Evolutionary conservation across 2,888 invertebrate genomes (phyloP).

Genomic region (Cotesia congregata): DNA sequence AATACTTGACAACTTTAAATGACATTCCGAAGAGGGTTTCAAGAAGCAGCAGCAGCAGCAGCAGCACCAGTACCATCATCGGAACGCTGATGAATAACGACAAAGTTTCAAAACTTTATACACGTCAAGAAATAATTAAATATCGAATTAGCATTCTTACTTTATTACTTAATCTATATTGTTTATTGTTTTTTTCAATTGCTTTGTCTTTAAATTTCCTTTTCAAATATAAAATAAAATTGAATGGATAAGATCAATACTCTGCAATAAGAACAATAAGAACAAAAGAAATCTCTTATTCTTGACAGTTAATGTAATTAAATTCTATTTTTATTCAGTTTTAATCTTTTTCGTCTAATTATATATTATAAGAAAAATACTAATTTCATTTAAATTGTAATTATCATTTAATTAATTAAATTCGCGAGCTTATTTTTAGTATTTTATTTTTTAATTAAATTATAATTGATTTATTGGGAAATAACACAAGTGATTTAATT

Average conservation of each 20-base stretch:
- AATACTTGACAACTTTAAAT: constrained; percentile 1
- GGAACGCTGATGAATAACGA: background rate
- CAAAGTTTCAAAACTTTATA: constrained; percentile 1
- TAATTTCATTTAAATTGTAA: constrained; percentile 14
- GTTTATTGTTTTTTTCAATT: too few relatives aligned
- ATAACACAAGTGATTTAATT: constrained; percentile 28
- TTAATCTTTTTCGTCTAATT: background rate
- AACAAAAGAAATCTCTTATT: background rate
- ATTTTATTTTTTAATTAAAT: constrained; percentile 44
- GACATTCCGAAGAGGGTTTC: background rate
- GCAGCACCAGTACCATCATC: too few relatives aligned
- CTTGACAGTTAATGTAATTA: constrained; percentile 5
- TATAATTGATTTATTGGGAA: constrained; percentile 31
- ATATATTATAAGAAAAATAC: background rate
- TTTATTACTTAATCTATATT: background rate
- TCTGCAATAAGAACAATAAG: background rate
- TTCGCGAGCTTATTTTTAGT: constrained; percentile 7
- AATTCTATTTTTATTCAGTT: background rate
- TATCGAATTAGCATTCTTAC: background rate
- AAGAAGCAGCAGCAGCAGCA: background rate
- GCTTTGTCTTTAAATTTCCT: too few relatives aligned
- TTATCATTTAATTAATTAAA: background rate
- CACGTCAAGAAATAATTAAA: background rate
- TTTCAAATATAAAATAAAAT: background rate
- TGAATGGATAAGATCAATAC: constrained; percentile 11